phyloP scores from a whole-genome alignment of 2,113 vertebrate species.

The Oryzias melastigma region DNA sequence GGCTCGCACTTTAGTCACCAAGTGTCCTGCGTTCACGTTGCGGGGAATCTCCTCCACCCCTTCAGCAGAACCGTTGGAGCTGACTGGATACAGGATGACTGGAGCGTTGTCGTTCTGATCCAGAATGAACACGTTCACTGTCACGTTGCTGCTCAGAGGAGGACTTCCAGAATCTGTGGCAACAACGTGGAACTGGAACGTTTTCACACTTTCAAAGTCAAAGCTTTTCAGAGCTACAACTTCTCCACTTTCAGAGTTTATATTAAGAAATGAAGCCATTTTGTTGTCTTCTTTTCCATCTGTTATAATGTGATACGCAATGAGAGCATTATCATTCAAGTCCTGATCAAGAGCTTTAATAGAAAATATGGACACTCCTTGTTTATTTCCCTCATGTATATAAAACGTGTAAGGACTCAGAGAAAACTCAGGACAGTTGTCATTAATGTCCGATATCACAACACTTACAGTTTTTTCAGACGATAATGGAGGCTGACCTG shows the following conservation, averaged over 20 bases:
- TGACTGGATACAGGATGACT: slow-evolving; percentile 53
- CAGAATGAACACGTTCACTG: slow-evolving; percentile 50
- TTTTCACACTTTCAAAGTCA: slow-evolving; percentile 55
- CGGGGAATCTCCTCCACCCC: slow-evolving; percentile 39
- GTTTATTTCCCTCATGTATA: slow-evolving; percentile 18
- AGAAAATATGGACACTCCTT: slow-evolving; percentile 45
- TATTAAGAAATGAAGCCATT: slow-evolving; percentile 36
- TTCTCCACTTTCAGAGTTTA: slow-evolving; percentile 39
- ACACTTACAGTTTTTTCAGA: slow-evolving; percentile 44
- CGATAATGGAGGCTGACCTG: slow-evolving; percentile 44
- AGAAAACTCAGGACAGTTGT: slow-evolving; percentile 61
- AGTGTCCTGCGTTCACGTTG: slow-evolving; percentile 46
- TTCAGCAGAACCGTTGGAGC: slow-evolving; percentile 17
- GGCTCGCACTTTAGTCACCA: slow-evolving; percentile 57
- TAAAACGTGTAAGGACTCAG: slow-evolving; percentile 52
- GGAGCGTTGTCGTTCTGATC: slow-evolving; percentile 52
- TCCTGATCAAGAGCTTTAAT: slow-evolving; percentile 59
- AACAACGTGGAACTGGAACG: slow-evolving; percentile 47
- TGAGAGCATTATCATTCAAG: slow-evolving; percentile 40
- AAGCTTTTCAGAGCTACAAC: slow-evolving; percentile 50
- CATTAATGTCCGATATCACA: slow-evolving; percentile 61
- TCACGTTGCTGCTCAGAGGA: slow-evolving; percentile 43
- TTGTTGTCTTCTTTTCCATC: neutral
- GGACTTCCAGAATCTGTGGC: slow-evolving; percentile 61
- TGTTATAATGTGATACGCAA: slow-evolving; percentile 58